phyloP scores from a whole-genome alignment of 2,888 invertebrate species.

The Laothoe populi region DNA sequence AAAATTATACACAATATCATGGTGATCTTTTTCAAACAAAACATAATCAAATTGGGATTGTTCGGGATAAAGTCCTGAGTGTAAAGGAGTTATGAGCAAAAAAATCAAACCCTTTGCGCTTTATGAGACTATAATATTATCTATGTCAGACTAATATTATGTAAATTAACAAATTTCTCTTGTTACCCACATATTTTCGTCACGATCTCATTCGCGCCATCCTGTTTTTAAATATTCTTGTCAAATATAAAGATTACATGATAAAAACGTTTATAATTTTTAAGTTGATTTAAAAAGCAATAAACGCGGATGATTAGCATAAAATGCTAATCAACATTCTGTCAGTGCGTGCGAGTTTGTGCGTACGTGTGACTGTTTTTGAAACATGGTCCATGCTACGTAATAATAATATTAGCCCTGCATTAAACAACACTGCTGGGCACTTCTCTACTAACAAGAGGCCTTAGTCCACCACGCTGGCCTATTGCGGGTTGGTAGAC shows the following conservation, averaged over 20 bases:
- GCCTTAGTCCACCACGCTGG: too few species aligned
- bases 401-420: too few species aligned
- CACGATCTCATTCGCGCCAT: constrained; percentile 3
- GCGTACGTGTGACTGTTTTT: background rate
- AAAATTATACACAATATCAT: too few species aligned
- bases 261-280: constrained; percentile 16
- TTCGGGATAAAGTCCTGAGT: too few species aligned
- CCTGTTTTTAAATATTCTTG: constrained; percentile 19
- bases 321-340: constrained; percentile 5
- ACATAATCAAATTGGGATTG: too few species aligned
- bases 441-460: too few species aligned
- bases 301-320: constrained; percentile 6
- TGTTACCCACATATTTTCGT: constrained; percentile 10
- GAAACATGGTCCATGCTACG: too few species aligned
- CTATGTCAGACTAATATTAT: background rate
- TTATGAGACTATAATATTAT: background rate
- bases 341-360: background rate
- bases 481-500: too few species aligned
- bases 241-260: constrained; percentile 17
- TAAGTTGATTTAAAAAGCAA: constrained; percentile 14
- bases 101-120: too few species aligned
- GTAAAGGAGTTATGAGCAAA: too few species aligned
- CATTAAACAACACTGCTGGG: too few species aligned
- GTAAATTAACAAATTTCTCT: constrained; percentile 3
- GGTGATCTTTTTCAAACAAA: too few species aligned